phyloP scores from a whole-genome alignment of 2,888 invertebrate species.

The Prosopocoilus inquinatus region DNA sequence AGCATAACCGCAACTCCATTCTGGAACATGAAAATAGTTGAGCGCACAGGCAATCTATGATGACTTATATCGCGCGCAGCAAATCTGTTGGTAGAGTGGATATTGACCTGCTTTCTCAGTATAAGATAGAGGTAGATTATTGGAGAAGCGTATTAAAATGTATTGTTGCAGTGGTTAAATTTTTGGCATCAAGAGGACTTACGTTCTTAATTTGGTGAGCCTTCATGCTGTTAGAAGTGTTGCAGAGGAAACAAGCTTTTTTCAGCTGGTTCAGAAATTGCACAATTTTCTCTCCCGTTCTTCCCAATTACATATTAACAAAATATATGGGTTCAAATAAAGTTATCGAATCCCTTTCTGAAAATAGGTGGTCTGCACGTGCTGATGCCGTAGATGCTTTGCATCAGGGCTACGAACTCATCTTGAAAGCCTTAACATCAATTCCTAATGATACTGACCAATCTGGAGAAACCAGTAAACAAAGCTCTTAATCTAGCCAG shows the following conservation, averaged over 20 bases:
- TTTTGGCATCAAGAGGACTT: no score
- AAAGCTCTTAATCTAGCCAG: conserved; percentile 2
- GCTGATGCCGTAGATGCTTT: not conserved
- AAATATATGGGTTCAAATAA: conserved; percentile 3
- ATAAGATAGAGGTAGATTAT: not conserved
- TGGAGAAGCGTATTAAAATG: not conserved
- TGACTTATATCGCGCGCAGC: not conserved
- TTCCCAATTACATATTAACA: conserved; percentile 8
- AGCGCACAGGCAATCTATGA: not conserved
- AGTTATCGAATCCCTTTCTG: conserved; percentile 3
- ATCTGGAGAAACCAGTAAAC: not conserved
- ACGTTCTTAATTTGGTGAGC: not conserved
- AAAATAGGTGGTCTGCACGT: conserved; percentile 8
- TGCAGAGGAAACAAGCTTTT: not conserved
- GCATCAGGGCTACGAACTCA: not conserved
- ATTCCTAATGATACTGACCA: not conserved
- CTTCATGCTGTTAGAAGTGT: not conserved
- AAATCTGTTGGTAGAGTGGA: not conserved
- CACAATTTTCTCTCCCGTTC: conserved; percentile 2
- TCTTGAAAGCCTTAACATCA: not conserved
- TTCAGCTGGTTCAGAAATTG: conserved; percentile 5
- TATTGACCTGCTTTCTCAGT: not conserved
- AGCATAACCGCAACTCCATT: no score
- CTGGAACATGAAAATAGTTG: not conserved
- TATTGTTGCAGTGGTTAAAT: no score